These are phyloP conservation scores for Tenualosa ilisha DNA, from an alignment of 2,797 vertebrate genomes.

Conservation along the genomic window DNA sequence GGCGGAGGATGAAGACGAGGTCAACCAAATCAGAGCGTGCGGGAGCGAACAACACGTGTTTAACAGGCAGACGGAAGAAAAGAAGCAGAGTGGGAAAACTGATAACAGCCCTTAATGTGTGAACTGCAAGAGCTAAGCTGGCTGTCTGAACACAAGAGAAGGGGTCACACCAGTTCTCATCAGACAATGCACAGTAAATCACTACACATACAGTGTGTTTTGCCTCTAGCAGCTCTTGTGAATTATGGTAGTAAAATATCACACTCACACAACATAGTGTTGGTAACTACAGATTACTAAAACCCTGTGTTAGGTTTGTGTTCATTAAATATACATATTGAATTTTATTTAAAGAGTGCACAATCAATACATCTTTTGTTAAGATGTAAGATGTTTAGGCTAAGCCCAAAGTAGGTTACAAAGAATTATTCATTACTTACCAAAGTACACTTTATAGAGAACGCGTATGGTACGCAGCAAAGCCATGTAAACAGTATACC, in stretches of 20 bases:
- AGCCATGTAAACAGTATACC: neutral
- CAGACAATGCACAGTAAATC: neutral
- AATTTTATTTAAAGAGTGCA: too few relatives aligned
- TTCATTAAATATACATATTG: neutral
- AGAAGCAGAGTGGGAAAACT: neutral
- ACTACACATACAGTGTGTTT: neutral
- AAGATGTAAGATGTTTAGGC: neutral
- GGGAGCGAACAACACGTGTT: neutral
- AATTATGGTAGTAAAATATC: too few relatives aligned
- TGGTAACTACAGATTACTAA: neutral
- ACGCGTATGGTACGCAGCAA: neutral
- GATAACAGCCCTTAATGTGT: neutral
- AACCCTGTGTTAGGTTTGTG: too few relatives aligned
- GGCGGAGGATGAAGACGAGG: slow-evolving; percentile 21
- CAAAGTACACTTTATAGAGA: neutral
- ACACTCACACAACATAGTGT: neutral
- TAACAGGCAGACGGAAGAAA: neutral
- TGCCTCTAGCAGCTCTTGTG: neutral
- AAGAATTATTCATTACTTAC: neutral
- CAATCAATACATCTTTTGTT: neutral
- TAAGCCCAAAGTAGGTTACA: neutral
- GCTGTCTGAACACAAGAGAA: neutral
- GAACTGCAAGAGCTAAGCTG: neutral
- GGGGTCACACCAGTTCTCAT: neutral
- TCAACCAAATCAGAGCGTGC: slow-evolving; percentile 25